Evolutionary conservation across 2,113 vertebrate genomes (phyloP).

Genomic region (Corydoras maculifer): DNA sequence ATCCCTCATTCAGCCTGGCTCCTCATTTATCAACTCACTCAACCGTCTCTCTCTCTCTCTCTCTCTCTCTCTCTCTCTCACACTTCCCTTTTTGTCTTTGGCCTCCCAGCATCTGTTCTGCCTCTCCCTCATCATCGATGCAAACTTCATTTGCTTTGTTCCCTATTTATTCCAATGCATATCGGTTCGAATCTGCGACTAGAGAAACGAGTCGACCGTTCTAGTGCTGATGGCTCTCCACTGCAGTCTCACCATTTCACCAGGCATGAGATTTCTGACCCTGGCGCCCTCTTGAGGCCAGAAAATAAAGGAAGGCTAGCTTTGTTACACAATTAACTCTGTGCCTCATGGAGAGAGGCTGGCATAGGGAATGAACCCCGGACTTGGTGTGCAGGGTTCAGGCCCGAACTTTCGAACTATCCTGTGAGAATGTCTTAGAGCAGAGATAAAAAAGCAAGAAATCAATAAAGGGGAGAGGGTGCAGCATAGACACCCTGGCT

Average conservation of each 20-base stretch:
- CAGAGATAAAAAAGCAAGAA: constrained; percentile 20
- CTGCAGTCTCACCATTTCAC: too few species aligned
- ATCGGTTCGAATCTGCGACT: constrained; percentile 7
- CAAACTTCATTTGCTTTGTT: constrained; percentile 9
- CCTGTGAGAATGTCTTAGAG: too few species aligned
- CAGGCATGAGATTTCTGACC: too few species aligned
- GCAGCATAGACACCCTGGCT: constrained; percentile 34
- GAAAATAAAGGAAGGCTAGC: too few species aligned
- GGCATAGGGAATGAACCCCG: too few species aligned
- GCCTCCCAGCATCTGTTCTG: constrained; percentile 1
- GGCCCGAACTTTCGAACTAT: too few species aligned
- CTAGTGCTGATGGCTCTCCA: too few species aligned
- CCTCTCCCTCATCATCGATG: background rate
- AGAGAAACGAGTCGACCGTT: too few species aligned
- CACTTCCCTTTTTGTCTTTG: background rate
- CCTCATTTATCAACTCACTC: constrained; percentile 42
- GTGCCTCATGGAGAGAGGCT: too few species aligned
- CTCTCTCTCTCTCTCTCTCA: background rate
- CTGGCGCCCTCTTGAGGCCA: too few species aligned
- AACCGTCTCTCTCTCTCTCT: constrained; percentile 36
- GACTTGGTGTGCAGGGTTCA: too few species aligned
- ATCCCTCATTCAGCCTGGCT: constrained; percentile 45
- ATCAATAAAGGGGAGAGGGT: constrained; percentile 39
- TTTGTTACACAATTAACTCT: too few species aligned
- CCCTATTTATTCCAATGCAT: background rate